phyloP scores from a whole-genome alignment of 2,888 invertebrate species.

The Eupithecia subfuscata region DNA sequence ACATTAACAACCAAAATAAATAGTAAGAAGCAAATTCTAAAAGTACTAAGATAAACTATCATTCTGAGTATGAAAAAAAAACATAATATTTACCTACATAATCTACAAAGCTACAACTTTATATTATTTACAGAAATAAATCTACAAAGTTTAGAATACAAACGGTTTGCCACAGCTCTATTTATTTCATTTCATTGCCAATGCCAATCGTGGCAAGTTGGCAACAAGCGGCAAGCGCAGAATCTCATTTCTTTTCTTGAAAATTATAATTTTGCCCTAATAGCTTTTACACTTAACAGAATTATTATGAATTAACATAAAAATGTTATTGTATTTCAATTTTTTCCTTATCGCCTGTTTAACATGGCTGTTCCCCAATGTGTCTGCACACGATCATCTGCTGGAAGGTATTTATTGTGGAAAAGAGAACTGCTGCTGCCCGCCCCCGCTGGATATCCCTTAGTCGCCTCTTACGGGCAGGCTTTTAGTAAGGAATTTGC shows the following conservation, averaged over 20 bases:
- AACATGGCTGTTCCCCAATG: conserved; percentile 64
- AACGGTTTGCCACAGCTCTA: too few species aligned
- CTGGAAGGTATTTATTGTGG: conserved; percentile 95
- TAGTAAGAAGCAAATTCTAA: too few species aligned
- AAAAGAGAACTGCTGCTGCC: conserved; percentile 91
- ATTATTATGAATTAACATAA: conserved; percentile 62
- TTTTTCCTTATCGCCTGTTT: conserved; percentile 56
- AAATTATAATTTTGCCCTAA: conserved; percentile 17
- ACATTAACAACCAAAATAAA: too few species aligned
- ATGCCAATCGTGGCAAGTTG: conserved; percentile 33
- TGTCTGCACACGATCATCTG: conserved; percentile 79
- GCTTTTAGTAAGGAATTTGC: too few species aligned
- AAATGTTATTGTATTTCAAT: conserved; percentile 59
- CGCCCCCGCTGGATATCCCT: too few species aligned
- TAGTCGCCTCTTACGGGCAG: too few species aligned
- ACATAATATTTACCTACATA: too few species aligned
- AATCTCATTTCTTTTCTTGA: not conserved
- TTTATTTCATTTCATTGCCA: not conserved
- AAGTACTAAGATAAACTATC: too few species aligned
- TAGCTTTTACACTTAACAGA: not conserved
- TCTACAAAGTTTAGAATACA: too few species aligned
- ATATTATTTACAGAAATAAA: too few species aligned
- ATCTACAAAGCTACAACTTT: too few species aligned
- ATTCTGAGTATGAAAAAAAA: too few species aligned
- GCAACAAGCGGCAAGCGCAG: not conserved